These are phyloP conservation scores for Grapholita molesta DNA, from an alignment of 1,140 invertebrate species.

Conservation along the genomic window DNA sequence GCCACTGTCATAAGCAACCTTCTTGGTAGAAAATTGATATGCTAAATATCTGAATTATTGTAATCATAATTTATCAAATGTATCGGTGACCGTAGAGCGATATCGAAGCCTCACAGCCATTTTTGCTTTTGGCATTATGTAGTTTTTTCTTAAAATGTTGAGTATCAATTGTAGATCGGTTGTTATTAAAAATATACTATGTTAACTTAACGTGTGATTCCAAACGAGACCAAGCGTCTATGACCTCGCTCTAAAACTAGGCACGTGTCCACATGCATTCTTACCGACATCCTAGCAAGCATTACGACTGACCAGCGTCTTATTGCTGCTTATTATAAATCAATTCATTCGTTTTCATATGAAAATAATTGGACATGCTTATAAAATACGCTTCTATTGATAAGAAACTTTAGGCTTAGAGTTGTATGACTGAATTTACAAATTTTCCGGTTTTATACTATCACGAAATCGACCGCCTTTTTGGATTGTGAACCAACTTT, in stretches of 20 bases:
- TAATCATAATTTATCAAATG: too few relatives aligned
- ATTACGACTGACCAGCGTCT: constrained; percentile 52
- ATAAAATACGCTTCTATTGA: constrained; percentile 4
- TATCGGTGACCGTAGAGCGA: too few relatives aligned
- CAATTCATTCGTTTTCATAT: constrained; percentile 14
- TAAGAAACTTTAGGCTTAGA: background rate
- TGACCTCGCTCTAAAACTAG: constrained; percentile 5
- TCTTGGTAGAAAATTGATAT: too few relatives aligned
- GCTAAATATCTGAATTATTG: too few relatives aligned
- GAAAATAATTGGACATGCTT: constrained; percentile 22
- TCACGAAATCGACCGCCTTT: background rate
- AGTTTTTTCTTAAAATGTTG: too few relatives aligned
- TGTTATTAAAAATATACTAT: too few relatives aligned
- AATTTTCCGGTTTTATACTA: too few relatives aligned
- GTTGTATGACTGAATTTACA: background rate
- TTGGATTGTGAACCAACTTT: background rate
- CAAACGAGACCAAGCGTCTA: constrained; percentile 1
- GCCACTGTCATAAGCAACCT: too few relatives aligned
- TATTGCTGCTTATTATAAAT: constrained; percentile 34
- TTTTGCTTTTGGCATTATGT: background rate
- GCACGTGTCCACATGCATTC: constrained; percentile 29
- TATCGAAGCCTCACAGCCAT: too few relatives aligned
- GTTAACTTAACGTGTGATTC: background rate
- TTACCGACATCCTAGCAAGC: constrained; percentile 39
- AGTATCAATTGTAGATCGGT: too few relatives aligned